Evolutionary conservation across 2,113 vertebrate species (phyloP).

Genomic region (Hipposideros armiger): DNA sequence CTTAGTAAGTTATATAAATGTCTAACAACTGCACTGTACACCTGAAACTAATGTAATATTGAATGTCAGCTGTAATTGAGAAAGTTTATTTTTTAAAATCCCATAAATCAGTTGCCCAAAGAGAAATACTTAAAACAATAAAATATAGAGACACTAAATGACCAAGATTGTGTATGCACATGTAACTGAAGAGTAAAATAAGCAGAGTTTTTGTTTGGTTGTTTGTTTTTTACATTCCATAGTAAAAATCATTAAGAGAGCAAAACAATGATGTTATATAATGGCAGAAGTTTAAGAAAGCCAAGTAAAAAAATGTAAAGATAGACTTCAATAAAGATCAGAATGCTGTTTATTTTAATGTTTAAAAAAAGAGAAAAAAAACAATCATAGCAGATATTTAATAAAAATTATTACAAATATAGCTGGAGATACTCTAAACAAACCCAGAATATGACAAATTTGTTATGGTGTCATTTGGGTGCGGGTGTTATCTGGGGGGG

Average conservation of each 20-base stretch:
- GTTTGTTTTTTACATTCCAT: not conserved
- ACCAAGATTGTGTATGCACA: not conserved
- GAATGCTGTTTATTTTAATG: constrained; percentile 13
- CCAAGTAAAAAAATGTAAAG: not conserved
- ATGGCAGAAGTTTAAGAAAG: constrained; percentile 23
- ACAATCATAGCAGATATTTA: not conserved
- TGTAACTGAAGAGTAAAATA: constrained; percentile 37
- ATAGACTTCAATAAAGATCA: constrained; percentile 19
- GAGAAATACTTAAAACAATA: constrained; percentile 34
- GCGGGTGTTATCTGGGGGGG: too few relatives aligned
- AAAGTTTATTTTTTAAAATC: not conserved
- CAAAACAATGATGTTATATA: not conserved
- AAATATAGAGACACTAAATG: not conserved
- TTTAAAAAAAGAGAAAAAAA: not conserved
- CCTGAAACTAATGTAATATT: too few relatives aligned
- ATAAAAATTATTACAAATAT: not conserved
- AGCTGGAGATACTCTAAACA: not conserved
- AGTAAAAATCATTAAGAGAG: not conserved
- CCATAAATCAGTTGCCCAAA: not conserved
- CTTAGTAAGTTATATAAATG: too few relatives aligned
- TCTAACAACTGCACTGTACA: too few relatives aligned
- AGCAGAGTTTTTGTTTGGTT: not conserved
- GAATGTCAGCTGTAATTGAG: too few relatives aligned
- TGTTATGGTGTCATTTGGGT: not conserved
- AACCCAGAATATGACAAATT: not conserved